phyloP scores from a whole-genome alignment of 2,888 invertebrate genomes.

The Polydesmus complanatus region DNA sequence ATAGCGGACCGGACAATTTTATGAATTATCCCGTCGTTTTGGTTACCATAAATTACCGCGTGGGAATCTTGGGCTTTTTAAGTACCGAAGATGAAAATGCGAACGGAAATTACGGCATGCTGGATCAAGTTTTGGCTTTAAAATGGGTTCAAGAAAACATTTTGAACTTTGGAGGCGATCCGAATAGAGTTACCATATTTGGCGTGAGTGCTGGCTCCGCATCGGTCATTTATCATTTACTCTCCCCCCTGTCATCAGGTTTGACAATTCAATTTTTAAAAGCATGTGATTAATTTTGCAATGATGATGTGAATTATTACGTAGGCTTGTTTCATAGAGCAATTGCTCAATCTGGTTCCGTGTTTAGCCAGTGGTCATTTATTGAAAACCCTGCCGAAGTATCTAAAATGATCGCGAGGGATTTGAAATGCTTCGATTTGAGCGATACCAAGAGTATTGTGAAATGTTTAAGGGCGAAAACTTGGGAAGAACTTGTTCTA shows the following conservation, averaged over 20 bases:
- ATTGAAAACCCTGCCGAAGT: neutral
- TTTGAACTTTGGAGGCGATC: constrained; percentile 1
- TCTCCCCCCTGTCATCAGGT: neutral
- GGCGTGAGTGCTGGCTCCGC: constrained; percentile 6
- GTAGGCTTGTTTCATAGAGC: constrained; percentile 8
- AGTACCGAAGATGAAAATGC: neutral
- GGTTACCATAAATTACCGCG: constrained; percentile 3
- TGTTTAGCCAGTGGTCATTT: neutral
- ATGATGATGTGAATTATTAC: neutral
- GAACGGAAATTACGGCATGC: neutral
- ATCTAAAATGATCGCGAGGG: neutral
- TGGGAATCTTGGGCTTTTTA: constrained; percentile 1
- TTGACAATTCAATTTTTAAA: neutral
- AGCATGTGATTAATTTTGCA: neutral
- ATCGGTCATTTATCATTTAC: neutral
- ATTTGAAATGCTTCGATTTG: neutral
- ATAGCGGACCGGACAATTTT: neutral
- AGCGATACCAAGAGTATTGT: neutral
- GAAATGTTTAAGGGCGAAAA: neutral
- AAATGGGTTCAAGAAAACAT: constrained; percentile 4
- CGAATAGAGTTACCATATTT: constrained; percentile 4
- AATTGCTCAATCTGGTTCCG: neutral
- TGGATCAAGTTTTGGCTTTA: neutral
- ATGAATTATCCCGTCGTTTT: neutral
- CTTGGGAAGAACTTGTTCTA: neutral